Percentiles rank a stretch among this genome's conserved stretches.
Conservation (phyloP, 2,888 invertebrate species). For the Lithophane socia region DNA sequence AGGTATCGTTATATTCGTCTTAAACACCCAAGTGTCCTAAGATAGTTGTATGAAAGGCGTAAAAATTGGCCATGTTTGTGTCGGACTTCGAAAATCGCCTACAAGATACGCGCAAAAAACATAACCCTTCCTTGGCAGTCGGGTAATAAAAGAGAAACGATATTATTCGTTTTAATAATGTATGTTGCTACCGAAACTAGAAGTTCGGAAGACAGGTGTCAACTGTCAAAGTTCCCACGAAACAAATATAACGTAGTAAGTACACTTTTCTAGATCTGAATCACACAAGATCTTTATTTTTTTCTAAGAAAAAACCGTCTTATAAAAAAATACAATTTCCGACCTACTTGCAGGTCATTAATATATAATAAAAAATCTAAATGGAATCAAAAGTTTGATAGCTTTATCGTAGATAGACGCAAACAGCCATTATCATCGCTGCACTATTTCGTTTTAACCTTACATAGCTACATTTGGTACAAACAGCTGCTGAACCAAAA, state of each 20-base stretch:
- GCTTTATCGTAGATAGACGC: background rate
- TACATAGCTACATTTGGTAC: background rate
- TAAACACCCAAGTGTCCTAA: too few species aligned
- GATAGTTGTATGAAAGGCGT: too few species aligned
- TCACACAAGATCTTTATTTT: background rate
- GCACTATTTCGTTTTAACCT: background rate
- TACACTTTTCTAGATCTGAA: background rate
- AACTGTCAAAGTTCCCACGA: conserved; percentile 19
- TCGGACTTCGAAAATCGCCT: too few species aligned
- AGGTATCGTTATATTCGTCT: too few species aligned
- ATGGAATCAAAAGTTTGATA: background rate
- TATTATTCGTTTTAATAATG: background rate
- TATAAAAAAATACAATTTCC: background rate
- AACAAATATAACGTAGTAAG: background rate
- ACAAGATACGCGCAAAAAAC: too few species aligned
- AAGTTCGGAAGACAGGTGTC: conserved; percentile 17
- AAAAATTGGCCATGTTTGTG: too few species aligned
- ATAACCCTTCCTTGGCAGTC: too few species aligned
- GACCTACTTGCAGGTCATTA: background rate
- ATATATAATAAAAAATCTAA: background rate
- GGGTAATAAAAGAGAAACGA: background rate
- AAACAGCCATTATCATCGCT: background rate
- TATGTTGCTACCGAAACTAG: background rate
- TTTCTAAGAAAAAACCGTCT: conserved; percentile 6
- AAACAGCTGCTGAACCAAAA: conserved; percentile 34